phyloP scores from a whole-genome alignment of 1,140 invertebrate genomes.

The Augochlora pura region DNA sequence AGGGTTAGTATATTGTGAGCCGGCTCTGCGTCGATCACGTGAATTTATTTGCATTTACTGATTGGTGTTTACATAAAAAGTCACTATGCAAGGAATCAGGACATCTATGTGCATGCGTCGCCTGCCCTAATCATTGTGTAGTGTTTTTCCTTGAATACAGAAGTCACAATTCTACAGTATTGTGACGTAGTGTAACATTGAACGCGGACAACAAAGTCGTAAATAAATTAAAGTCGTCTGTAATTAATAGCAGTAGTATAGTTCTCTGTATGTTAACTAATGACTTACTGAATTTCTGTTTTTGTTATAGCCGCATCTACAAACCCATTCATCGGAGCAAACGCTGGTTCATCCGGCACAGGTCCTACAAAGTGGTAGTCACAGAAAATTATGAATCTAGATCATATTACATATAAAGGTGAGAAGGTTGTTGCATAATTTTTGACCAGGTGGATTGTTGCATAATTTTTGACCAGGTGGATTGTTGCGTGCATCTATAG shows the following conservation, averaged over 20 bases:
- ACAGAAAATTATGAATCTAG: conserved; percentile 18
- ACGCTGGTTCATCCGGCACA: conserved; percentile 55
- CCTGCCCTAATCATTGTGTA: no score
- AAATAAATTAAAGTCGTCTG: no score
- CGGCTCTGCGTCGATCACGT: no score
- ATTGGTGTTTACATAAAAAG: no score
- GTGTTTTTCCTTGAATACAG: no score
- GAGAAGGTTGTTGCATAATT: conserved; percentile 16
- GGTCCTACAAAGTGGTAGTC: conserved; percentile 74
- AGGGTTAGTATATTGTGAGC: no score
- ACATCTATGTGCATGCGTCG: no score
- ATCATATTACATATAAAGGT: conserved; percentile 4
- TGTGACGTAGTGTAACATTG: no score
- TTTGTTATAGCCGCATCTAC: conserved; percentile 70
- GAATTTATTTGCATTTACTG: no score
- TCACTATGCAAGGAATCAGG: no score
- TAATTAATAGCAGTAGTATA: neutral
- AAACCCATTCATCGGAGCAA: conserved; percentile 74
- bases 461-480: conserved; percentile 18
- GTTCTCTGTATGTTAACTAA: neutral
- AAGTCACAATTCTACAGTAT: no score
- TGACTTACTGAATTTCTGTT: conserved; percentile 37
- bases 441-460: conserved; percentile 5
- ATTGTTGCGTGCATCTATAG: conserved; percentile 16
- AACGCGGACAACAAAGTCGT: no score